A percentile compares a stretch with the other conserved stretches of the same genome.
phyloP scores from a whole-genome alignment of 2,888 invertebrate species.

The Eupithecia dodoneata region DNA sequence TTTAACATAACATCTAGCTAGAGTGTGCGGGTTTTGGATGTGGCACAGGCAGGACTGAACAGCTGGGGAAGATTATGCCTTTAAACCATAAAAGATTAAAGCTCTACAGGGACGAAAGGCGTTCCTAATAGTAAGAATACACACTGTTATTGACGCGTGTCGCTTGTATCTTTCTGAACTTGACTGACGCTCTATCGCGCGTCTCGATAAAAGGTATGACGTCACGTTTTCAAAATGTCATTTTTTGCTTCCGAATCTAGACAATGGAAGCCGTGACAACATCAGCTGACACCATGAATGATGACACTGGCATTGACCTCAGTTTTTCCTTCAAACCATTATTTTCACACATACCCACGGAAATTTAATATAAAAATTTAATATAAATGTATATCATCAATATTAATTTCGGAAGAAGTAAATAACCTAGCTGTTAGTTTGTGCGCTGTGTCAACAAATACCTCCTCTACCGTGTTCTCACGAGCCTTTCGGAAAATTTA shows the following conservation, averaged over 20 bases:
- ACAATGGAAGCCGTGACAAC: background rate
- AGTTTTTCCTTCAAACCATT: background rate
- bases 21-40: background rate
- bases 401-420: background rate
- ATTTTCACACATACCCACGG: background rate
- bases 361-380: no score
- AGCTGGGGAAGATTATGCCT: background rate
- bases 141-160: no score
- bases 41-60: background rate
- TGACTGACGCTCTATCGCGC: no score
- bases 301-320: background rate
- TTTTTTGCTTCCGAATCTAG: background rate
- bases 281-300: background rate
- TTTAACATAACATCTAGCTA: conserved; percentile 3
- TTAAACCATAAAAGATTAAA: background rate
- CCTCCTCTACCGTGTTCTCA: background rate
- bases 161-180: no score
- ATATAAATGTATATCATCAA: no score
- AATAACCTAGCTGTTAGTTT: background rate
- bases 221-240: background rate
- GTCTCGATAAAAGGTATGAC: background rate
- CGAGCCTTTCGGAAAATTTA: background rate
- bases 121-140: no score
- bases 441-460: background rate
- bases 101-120: no score